Base-by-base conservation (phyloP, 2,888 invertebrate species). In the Pantelozetes paolii region DNA sequence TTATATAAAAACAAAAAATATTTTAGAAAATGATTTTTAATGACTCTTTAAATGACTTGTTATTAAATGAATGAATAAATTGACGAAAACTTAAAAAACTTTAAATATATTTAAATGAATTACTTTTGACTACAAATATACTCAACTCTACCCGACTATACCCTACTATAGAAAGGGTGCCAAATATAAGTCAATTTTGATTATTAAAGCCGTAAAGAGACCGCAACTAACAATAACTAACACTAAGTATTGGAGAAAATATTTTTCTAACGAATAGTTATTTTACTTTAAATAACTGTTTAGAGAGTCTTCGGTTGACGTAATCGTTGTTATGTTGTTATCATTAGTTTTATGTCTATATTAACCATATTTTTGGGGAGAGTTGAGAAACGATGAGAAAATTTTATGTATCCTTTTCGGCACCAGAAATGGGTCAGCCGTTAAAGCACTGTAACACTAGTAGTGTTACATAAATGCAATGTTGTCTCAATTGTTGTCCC, bases 361-460 rank as follows among this genome's bases (percentile, higher is more conserved):
- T 8, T 23, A 26, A 23, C 5, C 2, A 8, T 36, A 15, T 59
- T 28, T 32, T 62, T 32, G 32, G 62, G 36, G 62, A 36, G 62
- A 62, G 62, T 32, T 30, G 13, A 13, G 18, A 36, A 59, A 32
- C 36, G 62, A 62, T 62, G 62, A 32, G 62, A 62, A 62, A 30
- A 8, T 62, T 18, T 36, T 32, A 30, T 30, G 9, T 62, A 62
- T 62, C 30, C 32, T 62, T 59, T 32, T 62, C 32, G 23, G 26
- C 30, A 30, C 59, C 67, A 67, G 36, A 67, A 67, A 67, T 67
- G 67, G 67, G 67, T 67, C 67, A 67, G 36, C 36, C 67, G 42
- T 67, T 20, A 67, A 67, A 5, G 2, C 36, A 62, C n/a, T n/a
- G n/a, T n/a, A n/a, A n/a, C n/a, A n/a, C n/a, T n/a, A n/a, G n/a